phyloP scores from a whole-genome alignment of 2,888 invertebrate species.

The Parnassius glacialis region DNA sequence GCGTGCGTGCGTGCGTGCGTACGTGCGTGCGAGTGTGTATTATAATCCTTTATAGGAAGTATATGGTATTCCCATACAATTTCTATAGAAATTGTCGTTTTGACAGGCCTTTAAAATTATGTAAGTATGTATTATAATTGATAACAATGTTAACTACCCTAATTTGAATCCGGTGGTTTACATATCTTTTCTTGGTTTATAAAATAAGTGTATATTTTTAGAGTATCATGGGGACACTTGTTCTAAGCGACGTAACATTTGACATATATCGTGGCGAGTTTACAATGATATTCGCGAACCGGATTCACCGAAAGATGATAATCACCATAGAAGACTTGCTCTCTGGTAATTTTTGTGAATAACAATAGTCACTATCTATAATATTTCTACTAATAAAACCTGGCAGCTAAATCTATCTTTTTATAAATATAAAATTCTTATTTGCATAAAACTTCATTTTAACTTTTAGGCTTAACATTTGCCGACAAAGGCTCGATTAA shows the following conservation, averaged over 20 bases:
- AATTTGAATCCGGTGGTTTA: no score
- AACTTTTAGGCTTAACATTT: slow-evolving; percentile 48
- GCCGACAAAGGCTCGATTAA: slow-evolving; percentile 57
- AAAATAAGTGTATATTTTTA: slow-evolving; percentile 27
- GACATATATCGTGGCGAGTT: slow-evolving; percentile 67
- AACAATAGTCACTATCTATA: not conserved
- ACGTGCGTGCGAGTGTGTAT: no score
- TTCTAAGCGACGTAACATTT: slow-evolving; percentile 52
- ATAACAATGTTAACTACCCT: no score
- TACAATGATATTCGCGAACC: slow-evolving; percentile 52
- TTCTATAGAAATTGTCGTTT: no score
- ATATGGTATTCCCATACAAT: no score
- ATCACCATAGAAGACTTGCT: slow-evolving; percentile 56
- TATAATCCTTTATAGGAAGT: no score
- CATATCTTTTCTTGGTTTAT: no score
- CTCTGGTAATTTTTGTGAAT: slow-evolving; percentile 42
- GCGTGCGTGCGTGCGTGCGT: no score
- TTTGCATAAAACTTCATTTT: no score
- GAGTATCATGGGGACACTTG: slow-evolving; percentile 53
- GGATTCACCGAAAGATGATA: slow-evolving; percentile 48
- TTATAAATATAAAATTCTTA: no score
- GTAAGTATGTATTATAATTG: no score
- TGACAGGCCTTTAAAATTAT: no score
- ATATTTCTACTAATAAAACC: not conserved
- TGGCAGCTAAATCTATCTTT: not conserved